Conservation (phyloP, 2,888 invertebrate species). For the Cecidostiba fungosa region DNA sequence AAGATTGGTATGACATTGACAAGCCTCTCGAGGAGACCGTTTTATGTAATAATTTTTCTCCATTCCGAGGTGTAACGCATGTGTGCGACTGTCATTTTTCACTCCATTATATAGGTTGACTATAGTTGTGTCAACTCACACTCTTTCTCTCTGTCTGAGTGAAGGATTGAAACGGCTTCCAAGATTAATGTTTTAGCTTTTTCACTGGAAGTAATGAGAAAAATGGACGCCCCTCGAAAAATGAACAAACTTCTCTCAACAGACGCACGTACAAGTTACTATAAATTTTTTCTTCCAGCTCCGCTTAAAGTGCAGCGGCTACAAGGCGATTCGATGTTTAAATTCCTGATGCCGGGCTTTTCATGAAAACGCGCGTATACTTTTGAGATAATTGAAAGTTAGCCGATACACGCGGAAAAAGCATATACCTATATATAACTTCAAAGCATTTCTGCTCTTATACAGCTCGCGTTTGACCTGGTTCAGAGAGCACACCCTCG, state of each 20-base stretch:
- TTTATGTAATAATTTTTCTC: neutral
- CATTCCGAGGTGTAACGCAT: neutral
- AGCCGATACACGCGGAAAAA: neutral
- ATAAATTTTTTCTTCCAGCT: neutral
- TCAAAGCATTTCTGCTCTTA: neutral
- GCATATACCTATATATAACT: neutral
- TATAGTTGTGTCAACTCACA: neutral
- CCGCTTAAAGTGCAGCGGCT: neutral
- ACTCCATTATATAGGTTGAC: neutral
- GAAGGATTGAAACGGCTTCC: neutral
- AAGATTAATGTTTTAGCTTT: conserved; percentile 10
- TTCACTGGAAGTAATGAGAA: neutral
- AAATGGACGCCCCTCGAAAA: neutral
- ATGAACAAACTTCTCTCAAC: neutral
- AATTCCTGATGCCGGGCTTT: neutral
- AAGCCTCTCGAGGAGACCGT: neutral
- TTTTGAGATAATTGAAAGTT: neutral
- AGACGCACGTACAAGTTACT: neutral
- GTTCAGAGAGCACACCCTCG: neutral
- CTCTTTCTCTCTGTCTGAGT: neutral
- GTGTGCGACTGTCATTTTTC: neutral
- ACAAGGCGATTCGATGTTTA: neutral
- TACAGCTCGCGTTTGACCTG: conserved; percentile 25
- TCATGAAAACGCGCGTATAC: neutral
- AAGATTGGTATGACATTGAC: neutral